Percentiles rank a stretch among this genome's conserved stretches.
Evolutionary conservation across 2,113 vertebrate genomes (phyloP).

Genomic region (Tiliqua scincoides): DNA sequence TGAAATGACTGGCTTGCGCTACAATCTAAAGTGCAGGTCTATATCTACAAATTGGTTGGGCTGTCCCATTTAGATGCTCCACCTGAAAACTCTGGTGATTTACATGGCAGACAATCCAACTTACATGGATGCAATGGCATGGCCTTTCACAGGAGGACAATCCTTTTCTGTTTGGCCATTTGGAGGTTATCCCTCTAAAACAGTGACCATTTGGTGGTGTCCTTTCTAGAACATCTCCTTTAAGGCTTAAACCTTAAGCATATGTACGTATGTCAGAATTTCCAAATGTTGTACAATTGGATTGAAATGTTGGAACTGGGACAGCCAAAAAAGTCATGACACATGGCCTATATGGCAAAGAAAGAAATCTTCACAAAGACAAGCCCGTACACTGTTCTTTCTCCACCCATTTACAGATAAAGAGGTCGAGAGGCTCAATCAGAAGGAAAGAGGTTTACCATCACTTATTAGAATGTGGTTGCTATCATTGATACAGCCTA

Average conservation of each 20-base stretch:
- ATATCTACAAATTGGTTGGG: no score
- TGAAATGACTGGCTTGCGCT: no score
- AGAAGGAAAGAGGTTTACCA: neutral
- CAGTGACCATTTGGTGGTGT: no score
- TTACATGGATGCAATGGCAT: neutral
- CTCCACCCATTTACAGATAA: neutral
- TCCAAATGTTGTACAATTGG: no score
- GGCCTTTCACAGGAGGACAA: neutral
- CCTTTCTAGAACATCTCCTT: no score
- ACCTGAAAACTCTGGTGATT: neutral
- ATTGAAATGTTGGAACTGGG: neutral
- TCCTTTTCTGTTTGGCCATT: neutral
- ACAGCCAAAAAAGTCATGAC: neutral
- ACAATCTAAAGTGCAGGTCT: no score
- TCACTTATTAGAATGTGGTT: no score
- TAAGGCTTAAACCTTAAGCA: no score
- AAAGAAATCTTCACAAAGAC: neutral
- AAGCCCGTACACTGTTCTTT: neutral
- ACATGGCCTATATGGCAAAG: neutral
- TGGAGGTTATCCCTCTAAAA: neutral
- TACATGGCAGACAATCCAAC: neutral
- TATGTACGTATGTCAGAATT: no score
- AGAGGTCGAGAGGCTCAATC: neutral
- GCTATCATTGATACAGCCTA: neutral
- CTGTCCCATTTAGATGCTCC: neutral